These are phyloP conservation scores for Drepanosiphum platanoidis DNA, from an alignment of 2,888 invertebrate species.

Conservation along the genomic window DNA sequence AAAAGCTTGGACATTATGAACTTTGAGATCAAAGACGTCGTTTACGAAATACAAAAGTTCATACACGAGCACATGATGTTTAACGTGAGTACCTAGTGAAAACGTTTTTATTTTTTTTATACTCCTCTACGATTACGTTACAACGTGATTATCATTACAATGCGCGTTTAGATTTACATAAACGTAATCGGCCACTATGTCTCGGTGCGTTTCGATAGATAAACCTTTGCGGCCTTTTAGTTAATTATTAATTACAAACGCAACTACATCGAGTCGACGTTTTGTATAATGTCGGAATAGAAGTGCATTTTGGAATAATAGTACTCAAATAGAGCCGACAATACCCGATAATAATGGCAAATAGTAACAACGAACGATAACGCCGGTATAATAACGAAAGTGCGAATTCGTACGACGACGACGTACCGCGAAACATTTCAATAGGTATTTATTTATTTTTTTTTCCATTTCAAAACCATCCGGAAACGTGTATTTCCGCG, in stretches of 20 bases:
- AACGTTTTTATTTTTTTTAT: too few species aligned
- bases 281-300: background rate
- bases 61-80: conserved; percentile 67
- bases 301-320: background rate
- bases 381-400: background rate
- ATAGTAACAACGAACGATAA: too few species aligned
- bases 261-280: too few species aligned
- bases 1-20: conserved; percentile 75
- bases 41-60: conserved; percentile 82
- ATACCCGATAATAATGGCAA: background rate
- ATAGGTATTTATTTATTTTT: background rate
- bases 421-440: background rate
- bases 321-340: too few species aligned
- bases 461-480: background rate
- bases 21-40: conserved; percentile 84
- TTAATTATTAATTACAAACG: background rate
- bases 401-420: background rate
- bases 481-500: background rate
- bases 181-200: too few species aligned
- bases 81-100: conserved; percentile 63
- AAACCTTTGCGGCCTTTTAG: too few species aligned
- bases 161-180: too few species aligned
- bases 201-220: too few species aligned
- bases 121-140: too few species aligned
- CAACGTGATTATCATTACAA: too few species aligned